phyloP scores from a whole-genome alignment of 2,797 vertebrate species.

The Enoplosus armatus region DNA sequence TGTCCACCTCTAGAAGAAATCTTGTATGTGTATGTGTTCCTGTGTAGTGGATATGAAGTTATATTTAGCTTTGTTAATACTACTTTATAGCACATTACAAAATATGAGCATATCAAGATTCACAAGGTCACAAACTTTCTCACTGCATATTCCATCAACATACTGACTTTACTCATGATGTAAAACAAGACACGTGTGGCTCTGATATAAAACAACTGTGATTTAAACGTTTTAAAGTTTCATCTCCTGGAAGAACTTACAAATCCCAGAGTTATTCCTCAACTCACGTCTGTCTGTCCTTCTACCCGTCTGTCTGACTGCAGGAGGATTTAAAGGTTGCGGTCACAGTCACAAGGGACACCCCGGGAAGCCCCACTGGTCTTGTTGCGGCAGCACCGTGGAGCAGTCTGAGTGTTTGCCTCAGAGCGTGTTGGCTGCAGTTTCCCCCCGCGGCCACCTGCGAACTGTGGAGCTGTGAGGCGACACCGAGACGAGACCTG shows the following conservation, averaged over 20 bases:
- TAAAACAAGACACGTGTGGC: neutral
- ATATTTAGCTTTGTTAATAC: too few relatives aligned
- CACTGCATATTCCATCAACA: neutral
- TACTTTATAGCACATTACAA: too few relatives aligned
- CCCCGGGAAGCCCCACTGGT: conserved; percentile 94
- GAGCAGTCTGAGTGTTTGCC: conserved; percentile 89
- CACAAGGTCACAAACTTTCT: too few relatives aligned
- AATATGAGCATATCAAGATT: neutral
- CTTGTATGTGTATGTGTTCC: too few relatives aligned
- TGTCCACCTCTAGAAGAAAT: neutral
- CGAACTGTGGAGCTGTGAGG: conserved; percentile 91
- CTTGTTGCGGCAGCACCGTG: conserved; percentile 90
- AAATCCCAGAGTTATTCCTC: neutral
- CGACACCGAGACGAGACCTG: neutral
- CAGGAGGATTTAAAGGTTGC: conserved; percentile 96
- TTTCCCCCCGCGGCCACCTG: conserved; percentile 79
- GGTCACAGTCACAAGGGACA: conserved; percentile 94
- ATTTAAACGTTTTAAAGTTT: neutral
- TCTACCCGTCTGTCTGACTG: neutral
- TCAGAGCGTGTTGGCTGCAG: conserved; percentile 54
- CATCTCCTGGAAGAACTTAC: neutral
- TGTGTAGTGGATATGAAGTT: too few relatives aligned
- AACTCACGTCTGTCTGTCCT: conserved; percentile 16
- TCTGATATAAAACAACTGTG: neutral
- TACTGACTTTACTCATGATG: neutral